Conservation (phyloP, 2,888 invertebrate species). For the Escarpia spicata region DNA sequence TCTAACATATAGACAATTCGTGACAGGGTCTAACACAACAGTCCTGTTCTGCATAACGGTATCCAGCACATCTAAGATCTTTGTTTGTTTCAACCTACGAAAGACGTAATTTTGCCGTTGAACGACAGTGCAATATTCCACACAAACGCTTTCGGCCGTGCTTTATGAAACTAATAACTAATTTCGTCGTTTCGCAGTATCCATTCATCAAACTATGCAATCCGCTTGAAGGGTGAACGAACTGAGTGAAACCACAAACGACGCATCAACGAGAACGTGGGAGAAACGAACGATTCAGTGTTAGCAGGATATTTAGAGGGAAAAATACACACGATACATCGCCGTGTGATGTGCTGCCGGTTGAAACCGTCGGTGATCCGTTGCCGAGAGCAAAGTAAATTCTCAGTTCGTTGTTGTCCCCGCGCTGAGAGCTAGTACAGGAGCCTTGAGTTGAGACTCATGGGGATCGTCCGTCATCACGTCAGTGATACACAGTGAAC, state of each 20-base stretch:
- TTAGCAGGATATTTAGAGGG: not conserved
- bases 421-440: too few relatives aligned
- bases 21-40: not conserved
- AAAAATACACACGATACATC: not conserved
- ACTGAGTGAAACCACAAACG: not conserved
- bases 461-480: not conserved
- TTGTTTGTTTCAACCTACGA: not conserved
- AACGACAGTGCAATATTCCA: not conserved
- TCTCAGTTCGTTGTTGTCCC: too few relatives aligned
- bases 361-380: not conserved
- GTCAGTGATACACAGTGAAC: not conserved
- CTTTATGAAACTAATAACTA: conserved; percentile 16
- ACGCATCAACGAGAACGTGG: not conserved
- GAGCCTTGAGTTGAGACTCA: not conserved
- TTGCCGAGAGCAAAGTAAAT: not conserved
- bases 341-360: not conserved
- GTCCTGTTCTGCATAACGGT: not conserved
- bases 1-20: not conserved
- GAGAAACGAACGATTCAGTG: not conserved
- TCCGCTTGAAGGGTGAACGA: not conserved
- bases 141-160: not conserved
- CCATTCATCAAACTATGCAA: not conserved
- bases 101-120: not conserved
- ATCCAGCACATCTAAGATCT: not conserved
- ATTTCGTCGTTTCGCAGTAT: not conserved